phyloP scores from a whole-genome alignment of 1,140 invertebrate genomes.

The Sinella curviseta region DNA sequence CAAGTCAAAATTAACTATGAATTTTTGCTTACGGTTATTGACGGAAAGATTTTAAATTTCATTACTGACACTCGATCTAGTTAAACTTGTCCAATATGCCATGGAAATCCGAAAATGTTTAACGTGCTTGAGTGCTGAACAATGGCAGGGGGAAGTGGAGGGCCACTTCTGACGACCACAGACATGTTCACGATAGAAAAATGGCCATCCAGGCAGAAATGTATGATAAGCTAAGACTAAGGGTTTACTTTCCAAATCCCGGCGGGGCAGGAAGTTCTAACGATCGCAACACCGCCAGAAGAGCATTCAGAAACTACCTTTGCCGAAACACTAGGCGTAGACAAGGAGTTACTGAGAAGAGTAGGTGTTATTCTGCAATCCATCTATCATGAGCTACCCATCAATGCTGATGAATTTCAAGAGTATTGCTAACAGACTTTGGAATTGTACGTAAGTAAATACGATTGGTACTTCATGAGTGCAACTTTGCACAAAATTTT shows the following conservation, averaged over 20 bases:
- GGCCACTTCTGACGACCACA: neutral
- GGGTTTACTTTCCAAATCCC: neutral
- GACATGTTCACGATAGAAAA: neutral
- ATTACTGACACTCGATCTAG: conserved; percentile 6
- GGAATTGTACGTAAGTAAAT: conserved; percentile 6
- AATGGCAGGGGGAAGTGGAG: neutral
- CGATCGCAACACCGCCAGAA: conserved; percentile 41
- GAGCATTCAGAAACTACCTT: conserved; percentile 30
- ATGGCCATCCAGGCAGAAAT: neutral
- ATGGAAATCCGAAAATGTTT: conserved; percentile 25
- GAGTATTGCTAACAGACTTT: neutral
- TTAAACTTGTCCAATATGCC: conserved; percentile 32
- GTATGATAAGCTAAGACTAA: neutral
- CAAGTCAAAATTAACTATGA: conserved; percentile 32
- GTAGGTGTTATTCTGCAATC: conserved; percentile 31
- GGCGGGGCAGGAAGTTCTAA: conserved; percentile 30
- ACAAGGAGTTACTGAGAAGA: conserved; percentile 17
- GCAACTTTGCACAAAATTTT: conserved; percentile 37
- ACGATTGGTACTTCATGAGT: conserved; percentile 37
- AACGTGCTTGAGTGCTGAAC: neutral
- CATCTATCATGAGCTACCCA: neutral
- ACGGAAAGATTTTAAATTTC: conserved; percentile 41
- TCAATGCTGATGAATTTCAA: conserved; percentile 29
- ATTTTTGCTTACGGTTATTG: conserved; percentile 39
- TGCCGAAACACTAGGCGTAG: conserved; percentile 31